These are phyloP conservation scores for Idaea dimidiata DNA, from an alignment of 2,888 invertebrate genomes.

Conservation along the genomic window DNA sequence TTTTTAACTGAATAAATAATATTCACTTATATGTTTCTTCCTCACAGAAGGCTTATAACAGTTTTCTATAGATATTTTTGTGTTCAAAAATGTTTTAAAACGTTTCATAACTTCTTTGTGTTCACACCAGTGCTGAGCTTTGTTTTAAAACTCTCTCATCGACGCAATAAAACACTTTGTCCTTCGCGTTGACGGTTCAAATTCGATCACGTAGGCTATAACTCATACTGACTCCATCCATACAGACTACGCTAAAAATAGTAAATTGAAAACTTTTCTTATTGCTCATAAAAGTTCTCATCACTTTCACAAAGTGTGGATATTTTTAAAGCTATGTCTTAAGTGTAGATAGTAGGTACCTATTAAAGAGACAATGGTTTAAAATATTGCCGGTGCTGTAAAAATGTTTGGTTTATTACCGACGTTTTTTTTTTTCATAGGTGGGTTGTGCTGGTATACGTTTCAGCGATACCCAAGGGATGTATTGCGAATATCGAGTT, in stretches of 20 bases:
- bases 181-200: conserved; percentile 36
- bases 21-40: too few relatives aligned
- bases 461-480: not conserved
- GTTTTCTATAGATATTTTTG: too few relatives aligned
- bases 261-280: conserved; percentile 48
- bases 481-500: not conserved
- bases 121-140: not conserved
- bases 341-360: conserved; percentile 1
- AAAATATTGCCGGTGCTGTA: not conserved
- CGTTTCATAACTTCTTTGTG: not conserved
- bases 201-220: conserved; percentile 53
- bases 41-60: too few relatives aligned
- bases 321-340: conserved; percentile 9
- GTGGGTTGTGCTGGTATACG: too few relatives aligned
- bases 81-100: not conserved
- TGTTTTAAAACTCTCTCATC: conserved; percentile 4
- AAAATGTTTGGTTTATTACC: not conserved
- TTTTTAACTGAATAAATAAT: too few relatives aligned
- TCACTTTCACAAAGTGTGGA: conserved; percentile 24
- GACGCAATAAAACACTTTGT: conserved; percentile 33
- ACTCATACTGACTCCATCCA: conserved; percentile 35
- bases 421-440: not conserved
- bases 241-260: conserved; percentile 33
- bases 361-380: conserved; percentile 2
- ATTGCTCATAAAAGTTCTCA: conserved; percentile 40